A percentile compares a stretch with the other conserved stretches of the same genome.
Evolutionary conservation across 2,113 vertebrate genomes (phyloP).

Genomic region (Columbina picui): DNA sequence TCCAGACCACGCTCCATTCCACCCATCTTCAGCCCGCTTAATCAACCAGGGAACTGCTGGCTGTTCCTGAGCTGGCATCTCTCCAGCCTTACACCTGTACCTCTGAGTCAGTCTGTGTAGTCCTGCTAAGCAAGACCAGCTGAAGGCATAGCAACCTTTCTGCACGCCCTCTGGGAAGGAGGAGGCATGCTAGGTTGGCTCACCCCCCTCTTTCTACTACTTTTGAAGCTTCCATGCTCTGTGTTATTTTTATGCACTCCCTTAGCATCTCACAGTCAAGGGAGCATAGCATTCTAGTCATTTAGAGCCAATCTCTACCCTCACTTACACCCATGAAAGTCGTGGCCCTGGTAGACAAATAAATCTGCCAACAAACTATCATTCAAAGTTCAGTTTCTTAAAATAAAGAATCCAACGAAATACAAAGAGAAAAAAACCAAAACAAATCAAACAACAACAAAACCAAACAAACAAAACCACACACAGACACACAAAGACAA

Average conservation of each 20-base stretch:
- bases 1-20: background rate
- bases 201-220: background rate
- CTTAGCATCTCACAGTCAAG: background rate
- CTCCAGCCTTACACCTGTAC: rapidly evolving
- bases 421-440: background rate
- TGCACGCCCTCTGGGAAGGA: background rate
- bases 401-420: no score
- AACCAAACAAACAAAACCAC: no score
- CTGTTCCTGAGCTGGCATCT: background rate
- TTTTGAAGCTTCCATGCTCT: background rate
- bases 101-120: no score
- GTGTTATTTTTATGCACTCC: background rate
- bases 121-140: background rate
- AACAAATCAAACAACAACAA: no score
- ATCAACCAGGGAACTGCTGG: rapidly evolving
- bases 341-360: conserved; percentile 15
- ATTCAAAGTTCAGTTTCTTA: conserved; percentile 4
- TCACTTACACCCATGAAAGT: background rate
- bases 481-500: no score
- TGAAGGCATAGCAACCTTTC: background rate
- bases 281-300: background rate
- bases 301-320: background rate
- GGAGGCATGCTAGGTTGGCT: rapidly evolving
- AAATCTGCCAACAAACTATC: conserved; percentile 16
- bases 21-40: background rate